phyloP scores from a whole-genome alignment of 2,888 invertebrate genomes.

The Bugula neritina region DNA sequence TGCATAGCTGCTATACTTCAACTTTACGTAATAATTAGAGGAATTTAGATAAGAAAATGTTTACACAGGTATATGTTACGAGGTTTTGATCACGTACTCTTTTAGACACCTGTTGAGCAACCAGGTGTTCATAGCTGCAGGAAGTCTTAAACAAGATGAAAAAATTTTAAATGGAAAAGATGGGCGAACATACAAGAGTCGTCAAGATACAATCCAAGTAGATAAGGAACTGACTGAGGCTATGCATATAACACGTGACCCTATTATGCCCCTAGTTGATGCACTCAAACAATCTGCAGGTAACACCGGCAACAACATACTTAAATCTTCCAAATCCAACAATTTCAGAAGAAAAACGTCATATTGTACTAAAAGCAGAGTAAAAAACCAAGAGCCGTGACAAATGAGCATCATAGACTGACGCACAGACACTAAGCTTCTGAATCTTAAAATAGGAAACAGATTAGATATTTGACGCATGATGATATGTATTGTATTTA shows the following conservation, averaged over 20 bases:
- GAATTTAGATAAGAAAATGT: too few relatives aligned
- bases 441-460: too few relatives aligned
- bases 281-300: not conserved
- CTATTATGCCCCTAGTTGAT: not conserved
- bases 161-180: not conserved
- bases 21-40: too few relatives aligned
- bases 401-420: too few relatives aligned
- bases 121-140: constrained; percentile 7
- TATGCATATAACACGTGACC: not conserved
- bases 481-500: too few relatives aligned
- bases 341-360: too few relatives aligned
- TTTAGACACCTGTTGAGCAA: not conserved
- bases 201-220: constrained; percentile 2
- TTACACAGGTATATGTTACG: too few relatives aligned
- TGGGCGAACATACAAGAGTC: constrained; percentile 6
- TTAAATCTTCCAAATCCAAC: not conserved
- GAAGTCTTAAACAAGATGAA: constrained; percentile 4
- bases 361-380: too few relatives aligned
- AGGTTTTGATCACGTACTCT: too few relatives aligned
- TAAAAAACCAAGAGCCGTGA: too few relatives aligned
- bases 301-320: not conserved
- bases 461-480: too few relatives aligned
- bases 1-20: not conserved
- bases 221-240: constrained; percentile 7
- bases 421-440: too few relatives aligned